Evolutionary conservation across 2,888 invertebrate genomes (phyloP).

Genomic region (Catocala sponsa): DNA sequence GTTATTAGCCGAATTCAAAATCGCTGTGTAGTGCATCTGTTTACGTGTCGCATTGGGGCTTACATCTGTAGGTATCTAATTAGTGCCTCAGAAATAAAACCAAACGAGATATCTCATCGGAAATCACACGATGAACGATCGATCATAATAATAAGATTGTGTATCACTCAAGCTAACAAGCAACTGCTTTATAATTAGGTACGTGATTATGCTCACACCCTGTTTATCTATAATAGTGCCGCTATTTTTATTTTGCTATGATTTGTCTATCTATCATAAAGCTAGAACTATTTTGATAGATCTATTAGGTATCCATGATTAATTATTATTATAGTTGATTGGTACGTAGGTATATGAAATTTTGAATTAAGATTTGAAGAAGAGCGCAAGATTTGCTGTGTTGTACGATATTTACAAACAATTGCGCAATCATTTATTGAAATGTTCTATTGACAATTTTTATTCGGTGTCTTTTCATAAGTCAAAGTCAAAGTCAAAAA

Average conservation of each 20-base stretch:
- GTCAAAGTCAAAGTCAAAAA: too few species aligned
- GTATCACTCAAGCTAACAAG: not conserved
- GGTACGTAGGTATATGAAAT: too few species aligned
- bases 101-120: not conserved
- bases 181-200: not conserved
- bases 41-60: too few species aligned
- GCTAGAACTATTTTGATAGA: not conserved
- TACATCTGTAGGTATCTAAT: too few species aligned
- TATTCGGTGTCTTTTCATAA: too few species aligned
- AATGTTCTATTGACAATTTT: not conserved
- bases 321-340: too few species aligned
- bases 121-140: not conserved
- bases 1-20: too few species aligned
- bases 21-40: too few species aligned
- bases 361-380: too few species aligned
- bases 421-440: too few species aligned
- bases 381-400: too few species aligned
- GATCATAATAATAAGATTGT: not conserved
- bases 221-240: not conserved
- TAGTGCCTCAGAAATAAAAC: not conserved
- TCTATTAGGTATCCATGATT: not conserved
- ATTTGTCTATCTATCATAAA: constrained; percentile 1
- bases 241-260: not conserved
- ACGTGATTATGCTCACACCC: not conserved
- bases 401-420: too few species aligned